Evolutionary conservation across 2,888 invertebrate species (phyloP), one percentile per base, ranked within the genome.

Genomic region (Nebria salina): DNA sequence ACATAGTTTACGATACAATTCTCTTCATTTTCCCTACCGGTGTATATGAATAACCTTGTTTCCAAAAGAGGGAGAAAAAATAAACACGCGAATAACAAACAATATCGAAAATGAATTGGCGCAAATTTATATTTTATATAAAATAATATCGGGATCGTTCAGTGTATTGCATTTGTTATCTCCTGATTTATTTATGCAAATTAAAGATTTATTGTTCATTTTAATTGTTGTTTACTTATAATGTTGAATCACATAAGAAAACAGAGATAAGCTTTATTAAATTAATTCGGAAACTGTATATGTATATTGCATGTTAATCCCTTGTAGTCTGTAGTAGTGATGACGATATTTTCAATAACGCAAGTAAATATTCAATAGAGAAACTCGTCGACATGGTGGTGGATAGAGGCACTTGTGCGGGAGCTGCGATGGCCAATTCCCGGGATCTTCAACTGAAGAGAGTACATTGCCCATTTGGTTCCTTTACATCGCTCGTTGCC

Each of bases 311-410:
- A 64, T 25, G 65, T 43, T 43, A 43, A 26, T 43, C 20, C 34
- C 42, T 41, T 8, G 73, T 11, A 73, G 73, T 43, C 11, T 26
- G 25, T 74, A 26, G 20, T n/a, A 9, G 74, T 13, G 15, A 54
- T 54, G 54, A 43, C 54, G 82, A 87, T 87, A 87, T 88, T 88
- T 88, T 88, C 88, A 88, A 88, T 88, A 88, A 88, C 87, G 86
- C 86, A 87, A 84, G 87, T 88, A 88, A 88, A 88, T 88, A 88
- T 88, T 88, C 88, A 88, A 88, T 88, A 64, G 72, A 54, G 77
- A 41, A 20, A 66, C 42, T 65, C 65, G 66, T 75, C 66, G 66
- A 42, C 75, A 76, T 75, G 74, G 72, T 75, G 43, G 73, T 72
- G 65, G 15, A 72, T 26, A 72, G 15, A 70, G 65, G 74, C 41